Conservation (phyloP, 2,113 vertebrate genomes). For the Emydocephalus ijimae region DNA sequence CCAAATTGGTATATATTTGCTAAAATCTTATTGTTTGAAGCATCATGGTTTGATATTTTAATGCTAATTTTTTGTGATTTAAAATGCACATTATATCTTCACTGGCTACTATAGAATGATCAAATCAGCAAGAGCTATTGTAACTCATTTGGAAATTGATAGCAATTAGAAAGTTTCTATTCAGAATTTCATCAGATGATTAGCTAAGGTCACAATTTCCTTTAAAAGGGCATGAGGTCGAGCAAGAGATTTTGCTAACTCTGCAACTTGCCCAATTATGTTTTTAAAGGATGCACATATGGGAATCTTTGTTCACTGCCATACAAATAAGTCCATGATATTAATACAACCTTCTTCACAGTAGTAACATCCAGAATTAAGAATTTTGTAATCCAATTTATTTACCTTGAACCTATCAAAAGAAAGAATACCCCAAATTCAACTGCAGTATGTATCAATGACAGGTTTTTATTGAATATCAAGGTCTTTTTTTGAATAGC, state of each 20-base stretch:
- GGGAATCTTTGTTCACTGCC: not conserved
- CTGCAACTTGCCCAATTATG: not conserved
- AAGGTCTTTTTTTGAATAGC: no score
- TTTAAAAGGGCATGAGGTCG: not conserved
- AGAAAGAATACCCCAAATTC: not conserved
- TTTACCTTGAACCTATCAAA: not conserved
- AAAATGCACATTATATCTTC: not conserved
- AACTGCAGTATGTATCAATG: not conserved
- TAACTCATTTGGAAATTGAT: not conserved
- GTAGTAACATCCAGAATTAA: not conserved
- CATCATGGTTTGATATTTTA: not conserved
- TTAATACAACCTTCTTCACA: not conserved
- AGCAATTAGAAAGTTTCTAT: not conserved
- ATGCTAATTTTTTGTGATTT: not conserved
- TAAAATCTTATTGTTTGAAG: not conserved
- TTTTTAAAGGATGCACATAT: not conserved
- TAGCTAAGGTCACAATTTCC: not conserved
- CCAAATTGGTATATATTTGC: conserved; percentile 44
- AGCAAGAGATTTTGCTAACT: not conserved
- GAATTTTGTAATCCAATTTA: not conserved
- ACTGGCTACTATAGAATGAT: not conserved
- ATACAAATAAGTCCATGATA: not conserved
- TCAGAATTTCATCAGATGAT: not conserved
- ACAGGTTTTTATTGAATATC: not conserved
- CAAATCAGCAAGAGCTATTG: not conserved